Conservation (phyloP, 2,888 invertebrate genomes). For the Lamproptera curius region DNA sequence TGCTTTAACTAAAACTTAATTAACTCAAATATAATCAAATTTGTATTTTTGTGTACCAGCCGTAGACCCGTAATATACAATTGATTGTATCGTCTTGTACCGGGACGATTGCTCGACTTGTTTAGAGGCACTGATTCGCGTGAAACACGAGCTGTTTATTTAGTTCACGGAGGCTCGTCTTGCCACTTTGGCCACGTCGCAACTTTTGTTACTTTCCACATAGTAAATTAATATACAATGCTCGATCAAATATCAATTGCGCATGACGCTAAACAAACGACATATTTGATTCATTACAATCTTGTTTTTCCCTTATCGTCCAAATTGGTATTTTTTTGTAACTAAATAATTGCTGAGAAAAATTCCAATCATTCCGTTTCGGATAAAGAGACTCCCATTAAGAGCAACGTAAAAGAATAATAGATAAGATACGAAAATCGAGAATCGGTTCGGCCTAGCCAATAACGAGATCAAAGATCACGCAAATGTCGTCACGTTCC, state of each 20-base stretch:
- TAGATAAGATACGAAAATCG: conserved; percentile 4
- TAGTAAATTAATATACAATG: too few species aligned
- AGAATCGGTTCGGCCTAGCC: background rate
- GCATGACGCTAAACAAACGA: too few species aligned
- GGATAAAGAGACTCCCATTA: background rate
- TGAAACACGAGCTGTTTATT: conserved; percentile 61
- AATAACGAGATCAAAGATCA: conserved; percentile 17
- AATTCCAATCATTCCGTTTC: background rate
- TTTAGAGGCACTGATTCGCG: conserved; percentile 31
- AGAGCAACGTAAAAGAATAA: background rate
- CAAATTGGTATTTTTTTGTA: too few species aligned
- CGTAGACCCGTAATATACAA: background rate
- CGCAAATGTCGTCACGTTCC: conserved; percentile 11
- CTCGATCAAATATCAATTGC: too few species aligned
- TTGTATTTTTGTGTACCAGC: too few species aligned
- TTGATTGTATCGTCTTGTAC: background rate
- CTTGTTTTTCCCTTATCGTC: too few species aligned
- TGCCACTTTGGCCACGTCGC: conserved; percentile 10
- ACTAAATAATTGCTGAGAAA: too few species aligned
- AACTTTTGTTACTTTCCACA: background rate
- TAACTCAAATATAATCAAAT: too few species aligned
- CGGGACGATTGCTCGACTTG: conserved; percentile 4
- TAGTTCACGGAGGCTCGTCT: conserved; percentile 43
- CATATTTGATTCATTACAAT: too few species aligned
- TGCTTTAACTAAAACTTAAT: too few species aligned